Conservation (phyloP, 2,888 invertebrate species). For the Callyntrura guangdongensis region DNA sequence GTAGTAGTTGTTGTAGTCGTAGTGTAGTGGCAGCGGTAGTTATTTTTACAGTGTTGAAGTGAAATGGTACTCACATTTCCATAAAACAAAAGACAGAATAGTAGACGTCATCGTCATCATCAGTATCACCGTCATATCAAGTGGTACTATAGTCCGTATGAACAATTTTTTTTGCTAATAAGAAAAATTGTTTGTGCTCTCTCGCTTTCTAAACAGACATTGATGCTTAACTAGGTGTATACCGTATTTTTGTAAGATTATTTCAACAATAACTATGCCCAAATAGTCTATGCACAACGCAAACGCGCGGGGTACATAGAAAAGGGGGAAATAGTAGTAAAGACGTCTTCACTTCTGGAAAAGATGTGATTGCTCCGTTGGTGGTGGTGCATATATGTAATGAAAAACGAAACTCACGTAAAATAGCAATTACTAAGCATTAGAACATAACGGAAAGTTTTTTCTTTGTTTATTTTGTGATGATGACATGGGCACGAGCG, state of each 20-base stretch:
- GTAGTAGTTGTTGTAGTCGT: not conserved
- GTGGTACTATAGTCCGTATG: not conserved
- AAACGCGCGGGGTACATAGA: too few species aligned
- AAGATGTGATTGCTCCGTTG: conserved; percentile 30
- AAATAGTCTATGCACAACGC: too few species aligned
- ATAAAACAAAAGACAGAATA: conserved; percentile 54
- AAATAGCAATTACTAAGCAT: not conserved
- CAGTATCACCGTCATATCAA: conserved; percentile 7
- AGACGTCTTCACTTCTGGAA: conserved; percentile 1
- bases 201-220: not conserved
- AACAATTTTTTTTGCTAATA: not conserved
- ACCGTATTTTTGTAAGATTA: not conserved
- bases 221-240: not conserved
- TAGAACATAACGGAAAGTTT: not conserved
- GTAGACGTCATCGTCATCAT: conserved; percentile 28
- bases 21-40: conserved; percentile 6
- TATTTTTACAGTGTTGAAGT: conserved; percentile 32
- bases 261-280: conserved; percentile 35
- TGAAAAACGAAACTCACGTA: not conserved
- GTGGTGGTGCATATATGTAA: not conserved
- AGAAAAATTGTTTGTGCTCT: conserved; percentile 3
- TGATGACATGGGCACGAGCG: not conserved
- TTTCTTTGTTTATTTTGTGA: not conserved
- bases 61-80: conserved; percentile 55
- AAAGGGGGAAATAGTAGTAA: too few species aligned